Evolutionary conservation across 2,888 invertebrate genomes (phyloP).

Genomic region (Sarcophaga carnaria): DNA sequence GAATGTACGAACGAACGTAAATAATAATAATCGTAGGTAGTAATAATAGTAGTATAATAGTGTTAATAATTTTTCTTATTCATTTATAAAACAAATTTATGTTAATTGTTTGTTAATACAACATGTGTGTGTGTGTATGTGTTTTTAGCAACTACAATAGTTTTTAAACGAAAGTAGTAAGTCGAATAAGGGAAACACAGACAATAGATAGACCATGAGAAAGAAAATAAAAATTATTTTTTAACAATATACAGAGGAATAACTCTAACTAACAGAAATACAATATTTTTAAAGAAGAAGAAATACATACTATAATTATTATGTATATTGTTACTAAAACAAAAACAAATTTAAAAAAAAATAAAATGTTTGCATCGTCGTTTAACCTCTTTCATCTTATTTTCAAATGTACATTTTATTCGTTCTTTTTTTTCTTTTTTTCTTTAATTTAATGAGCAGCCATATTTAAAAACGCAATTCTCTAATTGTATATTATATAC

Average conservation of each 20-base stretch:
- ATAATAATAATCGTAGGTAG: constrained; percentile 24
- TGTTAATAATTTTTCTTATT: constrained; percentile 13
- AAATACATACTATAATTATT: background rate
- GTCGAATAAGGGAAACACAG: constrained; percentile 19
- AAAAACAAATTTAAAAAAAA: too few species aligned
- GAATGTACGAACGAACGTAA: constrained; percentile 38
- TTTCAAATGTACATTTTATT: background rate
- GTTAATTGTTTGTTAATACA: too few species aligned
- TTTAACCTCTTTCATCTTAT: too few species aligned
- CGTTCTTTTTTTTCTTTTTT: background rate
- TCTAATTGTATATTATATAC: background rate
- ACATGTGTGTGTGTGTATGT: background rate
- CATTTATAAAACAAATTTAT: constrained; percentile 48
- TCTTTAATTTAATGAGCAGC: constrained; percentile 16
- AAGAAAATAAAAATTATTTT: constrained; percentile 15
- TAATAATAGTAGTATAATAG: too few species aligned
- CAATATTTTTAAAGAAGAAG: background rate
- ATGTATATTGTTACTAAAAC: constrained; percentile 18
- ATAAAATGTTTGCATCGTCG: too few species aligned
- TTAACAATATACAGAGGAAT: background rate
- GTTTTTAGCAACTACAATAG: constrained; percentile 38
- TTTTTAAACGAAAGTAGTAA: constrained; percentile 29
- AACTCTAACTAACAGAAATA: background rate
- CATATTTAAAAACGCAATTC: constrained; percentile 3
- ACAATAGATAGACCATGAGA: constrained; percentile 11